Evolutionary conservation across 2,113 vertebrate genomes (phyloP).

Genomic region (Triplophysa dalaica): DNA sequence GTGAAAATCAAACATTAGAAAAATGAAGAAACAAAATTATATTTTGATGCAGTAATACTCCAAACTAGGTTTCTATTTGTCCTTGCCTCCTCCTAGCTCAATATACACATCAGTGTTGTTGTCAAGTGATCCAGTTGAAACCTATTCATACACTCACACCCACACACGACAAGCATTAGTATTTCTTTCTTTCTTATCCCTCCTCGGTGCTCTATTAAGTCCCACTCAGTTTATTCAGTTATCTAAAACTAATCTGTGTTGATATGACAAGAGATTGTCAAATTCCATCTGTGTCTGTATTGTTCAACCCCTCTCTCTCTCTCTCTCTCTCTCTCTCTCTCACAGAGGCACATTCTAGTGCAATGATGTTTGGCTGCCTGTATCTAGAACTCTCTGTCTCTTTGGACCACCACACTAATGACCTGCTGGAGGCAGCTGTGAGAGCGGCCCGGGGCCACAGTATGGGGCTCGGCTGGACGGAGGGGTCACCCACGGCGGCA

Average conservation of each 20-base stretch:
- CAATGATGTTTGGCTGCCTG: conserved; percentile 82
- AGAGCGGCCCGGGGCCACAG: conserved; percentile 81
- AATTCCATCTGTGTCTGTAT: conserved; percentile 1
- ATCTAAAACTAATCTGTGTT: conserved; percentile 29
- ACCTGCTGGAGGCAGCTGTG: conserved; percentile 84
- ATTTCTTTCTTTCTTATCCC: conserved; percentile 4
- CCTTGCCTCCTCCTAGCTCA: no score
- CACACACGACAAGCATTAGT: conserved; percentile 23
- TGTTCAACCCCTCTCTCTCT: conserved; percentile 10
- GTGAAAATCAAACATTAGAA: no score
- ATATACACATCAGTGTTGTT: background rate
- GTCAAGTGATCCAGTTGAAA: conserved; percentile 12
- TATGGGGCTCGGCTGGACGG: conserved; percentile 69
- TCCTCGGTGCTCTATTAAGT: conserved; percentile 28
- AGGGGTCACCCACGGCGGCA: conserved; percentile 63
- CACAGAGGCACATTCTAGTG: conserved; percentile 80
- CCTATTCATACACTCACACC: conserved; percentile 19
- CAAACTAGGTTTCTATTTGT: no score
- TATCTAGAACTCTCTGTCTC: conserved; percentile 88
- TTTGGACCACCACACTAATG: conserved; percentile 84
- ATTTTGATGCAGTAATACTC: no score
- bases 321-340: conserved; percentile 42
- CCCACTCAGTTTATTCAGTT: conserved; percentile 15
- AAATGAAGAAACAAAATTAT: no score
- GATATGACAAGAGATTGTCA: conserved; percentile 37